Percentiles rank a stretch among this genome's conserved stretches.
These are phyloP conservation scores for Calephelis virginiensis DNA, from an alignment of 1,140 invertebrate species.

Conservation along the genomic window DNA sequence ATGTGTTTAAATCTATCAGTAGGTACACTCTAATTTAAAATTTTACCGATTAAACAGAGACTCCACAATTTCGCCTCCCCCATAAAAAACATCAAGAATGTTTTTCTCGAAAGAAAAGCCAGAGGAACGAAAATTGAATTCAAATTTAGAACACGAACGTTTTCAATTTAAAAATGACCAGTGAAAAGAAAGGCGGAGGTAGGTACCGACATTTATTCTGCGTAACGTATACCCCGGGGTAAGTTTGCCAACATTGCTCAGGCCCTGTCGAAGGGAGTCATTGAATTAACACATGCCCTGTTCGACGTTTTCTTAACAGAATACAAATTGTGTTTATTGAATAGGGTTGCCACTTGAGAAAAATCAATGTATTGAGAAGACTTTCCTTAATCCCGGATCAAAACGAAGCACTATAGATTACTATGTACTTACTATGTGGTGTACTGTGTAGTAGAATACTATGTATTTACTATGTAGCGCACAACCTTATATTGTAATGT, in stretches of 20 bases:
- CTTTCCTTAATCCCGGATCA: not conserved
- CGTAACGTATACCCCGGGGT: conserved; percentile 5
- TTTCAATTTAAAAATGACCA: conserved; percentile 13
- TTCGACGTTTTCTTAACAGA: conserved; percentile 13
- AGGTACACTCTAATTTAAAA: too few relatives aligned
- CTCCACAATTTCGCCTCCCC: not conserved
- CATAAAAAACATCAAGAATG: not conserved
- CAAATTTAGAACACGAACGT: conserved; percentile 12
- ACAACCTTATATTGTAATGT: too few relatives aligned
- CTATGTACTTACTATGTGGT: too few relatives aligned
- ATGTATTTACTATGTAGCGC: too few relatives aligned
- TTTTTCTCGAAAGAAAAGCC: not conserved
- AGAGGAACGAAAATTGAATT: conserved; percentile 3
- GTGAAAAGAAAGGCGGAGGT: conserved; percentile 1
- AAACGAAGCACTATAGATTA: too few relatives aligned
- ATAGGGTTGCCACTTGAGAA: not conserved
- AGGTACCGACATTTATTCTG: conserved; percentile 1
- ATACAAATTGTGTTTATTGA: not conserved
- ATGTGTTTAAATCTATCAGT: too few relatives aligned
- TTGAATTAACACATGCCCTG: conserved; percentile 15
- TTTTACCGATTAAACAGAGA: too few relatives aligned
- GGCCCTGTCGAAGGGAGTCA: conserved; percentile 4
- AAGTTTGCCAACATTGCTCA: not conserved
- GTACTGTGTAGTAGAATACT: too few relatives aligned
- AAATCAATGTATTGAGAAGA: not conserved